Conservation (phyloP, 2,888 invertebrate genomes). For the Agrochola circellaris region DNA sequence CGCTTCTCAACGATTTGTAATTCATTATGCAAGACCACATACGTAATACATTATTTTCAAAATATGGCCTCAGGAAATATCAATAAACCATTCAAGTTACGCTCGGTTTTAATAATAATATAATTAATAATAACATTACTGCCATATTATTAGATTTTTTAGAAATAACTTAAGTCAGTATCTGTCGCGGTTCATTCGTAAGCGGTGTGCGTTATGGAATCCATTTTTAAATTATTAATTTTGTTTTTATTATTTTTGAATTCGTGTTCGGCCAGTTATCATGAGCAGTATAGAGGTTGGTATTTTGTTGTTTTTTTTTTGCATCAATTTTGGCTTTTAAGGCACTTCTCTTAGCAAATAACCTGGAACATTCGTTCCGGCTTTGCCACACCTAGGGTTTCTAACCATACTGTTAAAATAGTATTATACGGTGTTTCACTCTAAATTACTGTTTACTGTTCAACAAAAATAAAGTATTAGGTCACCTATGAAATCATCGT, state of each 20-base stretch:
- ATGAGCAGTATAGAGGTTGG: conserved; percentile 85
- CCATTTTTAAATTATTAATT: conserved; percentile 34
- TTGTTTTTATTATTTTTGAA: conserved; percentile 60
- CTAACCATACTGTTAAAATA: too few relatives aligned
- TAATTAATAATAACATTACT: neutral
- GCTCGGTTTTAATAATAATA: conserved; percentile 37
- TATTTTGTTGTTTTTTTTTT: conserved; percentile 18
- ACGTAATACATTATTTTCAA: conserved; percentile 58
- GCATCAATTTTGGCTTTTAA: too few relatives aligned
- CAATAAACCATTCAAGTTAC: conserved; percentile 55
- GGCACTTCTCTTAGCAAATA: too few relatives aligned
- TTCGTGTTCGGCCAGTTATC: conserved; percentile 77
- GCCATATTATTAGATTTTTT: conserved; percentile 27
- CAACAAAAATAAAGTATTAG: too few relatives aligned
- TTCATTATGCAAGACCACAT: conserved; percentile 17
- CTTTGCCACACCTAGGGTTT: too few relatives aligned
- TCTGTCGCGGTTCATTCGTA: neutral
- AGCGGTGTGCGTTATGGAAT: conserved; percentile 14
- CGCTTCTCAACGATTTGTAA: conserved; percentile 1
- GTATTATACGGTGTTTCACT: too few relatives aligned
- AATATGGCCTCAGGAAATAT: conserved; percentile 47
- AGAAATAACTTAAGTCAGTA: neutral
- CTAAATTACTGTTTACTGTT: too few relatives aligned
- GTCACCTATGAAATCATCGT: too few relatives aligned
- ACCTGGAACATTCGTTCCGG: too few relatives aligned